Evolutionary conservation across 2,888 invertebrate genomes (phyloP).

Genomic region (Leptopilina syphax): DNA sequence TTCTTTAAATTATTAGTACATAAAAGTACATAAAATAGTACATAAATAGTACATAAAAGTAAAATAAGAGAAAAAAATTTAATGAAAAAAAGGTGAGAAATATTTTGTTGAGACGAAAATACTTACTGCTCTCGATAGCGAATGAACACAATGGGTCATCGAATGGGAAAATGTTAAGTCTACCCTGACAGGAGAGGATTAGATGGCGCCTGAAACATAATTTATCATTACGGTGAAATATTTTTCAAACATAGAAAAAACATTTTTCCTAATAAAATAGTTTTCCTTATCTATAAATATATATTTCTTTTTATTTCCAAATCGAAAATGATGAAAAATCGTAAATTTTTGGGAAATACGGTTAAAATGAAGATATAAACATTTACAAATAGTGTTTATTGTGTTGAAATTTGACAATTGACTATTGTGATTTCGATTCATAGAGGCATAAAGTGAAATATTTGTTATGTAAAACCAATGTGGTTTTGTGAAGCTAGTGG

Average conservation of each 20-base stretch:
- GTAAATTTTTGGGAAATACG: too few relatives aligned
- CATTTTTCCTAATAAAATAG: neutral
- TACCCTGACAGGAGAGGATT: conserved; percentile 94
- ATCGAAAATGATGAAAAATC: too few relatives aligned
- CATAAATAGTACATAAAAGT: neutral
- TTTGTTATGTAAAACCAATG: conserved; percentile 31
- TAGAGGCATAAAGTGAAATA: conserved; percentile 11
- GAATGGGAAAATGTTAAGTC: conserved; percentile 96
- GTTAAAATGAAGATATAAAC: too few relatives aligned
- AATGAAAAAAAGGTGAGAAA: neutral
- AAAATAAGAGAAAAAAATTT: neutral
- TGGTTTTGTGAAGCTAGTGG: conserved; percentile 21
- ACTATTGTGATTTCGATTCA: neutral
- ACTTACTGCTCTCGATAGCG: conserved; percentile 98
- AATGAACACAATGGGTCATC: conserved; percentile 97
- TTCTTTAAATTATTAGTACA: neutral
- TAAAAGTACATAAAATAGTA: neutral
- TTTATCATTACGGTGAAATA: neutral
- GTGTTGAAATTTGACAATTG: neutral
- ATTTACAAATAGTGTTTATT: neutral
- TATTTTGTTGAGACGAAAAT: conserved; percentile 54
- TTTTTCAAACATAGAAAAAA: neutral
- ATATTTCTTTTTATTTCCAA: too few relatives aligned
- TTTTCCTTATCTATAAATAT: too few relatives aligned
- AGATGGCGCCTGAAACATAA: conserved; percentile 86